These are phyloP conservation scores for Dicycla oo DNA, from an alignment of 2,888 invertebrate genomes.

Conservation along the genomic window DNA sequence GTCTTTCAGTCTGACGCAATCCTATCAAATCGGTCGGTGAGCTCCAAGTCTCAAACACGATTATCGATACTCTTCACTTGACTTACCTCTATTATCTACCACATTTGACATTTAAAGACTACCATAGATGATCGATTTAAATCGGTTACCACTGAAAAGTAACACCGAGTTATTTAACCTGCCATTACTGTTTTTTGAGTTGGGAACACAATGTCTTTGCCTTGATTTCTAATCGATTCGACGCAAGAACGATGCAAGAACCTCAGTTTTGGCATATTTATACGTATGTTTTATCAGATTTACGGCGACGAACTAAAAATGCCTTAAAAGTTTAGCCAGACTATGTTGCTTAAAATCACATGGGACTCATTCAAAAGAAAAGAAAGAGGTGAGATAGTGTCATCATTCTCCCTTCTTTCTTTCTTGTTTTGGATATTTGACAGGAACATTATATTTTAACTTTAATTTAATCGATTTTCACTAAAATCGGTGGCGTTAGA, in stretches of 20 bases:
- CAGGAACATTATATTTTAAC: background rate
- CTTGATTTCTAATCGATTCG: background rate
- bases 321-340: background rate
- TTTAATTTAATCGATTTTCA: background rate
- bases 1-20: background rate
- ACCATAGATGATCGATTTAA: background rate
- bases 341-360: background rate
- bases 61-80: constrained; percentile 9
- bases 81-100: background rate
- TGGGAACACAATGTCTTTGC: too few species aligned
- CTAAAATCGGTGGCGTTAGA: background rate
- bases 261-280: background rate
- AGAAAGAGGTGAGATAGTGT: background rate
- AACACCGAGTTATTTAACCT: too few species aligned
- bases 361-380: background rate
- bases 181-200: too few species aligned
- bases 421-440: background rate
- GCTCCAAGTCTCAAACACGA: background rate
- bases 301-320: background rate
- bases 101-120: background rate
- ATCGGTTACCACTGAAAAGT: too few species aligned
- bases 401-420: background rate
- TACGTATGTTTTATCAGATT: background rate
- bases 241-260: too few species aligned
- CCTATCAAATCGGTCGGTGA: constrained; percentile 8